Conservation (phyloP, 2,797 vertebrate genomes). For the Sus cebifrons region DNA sequence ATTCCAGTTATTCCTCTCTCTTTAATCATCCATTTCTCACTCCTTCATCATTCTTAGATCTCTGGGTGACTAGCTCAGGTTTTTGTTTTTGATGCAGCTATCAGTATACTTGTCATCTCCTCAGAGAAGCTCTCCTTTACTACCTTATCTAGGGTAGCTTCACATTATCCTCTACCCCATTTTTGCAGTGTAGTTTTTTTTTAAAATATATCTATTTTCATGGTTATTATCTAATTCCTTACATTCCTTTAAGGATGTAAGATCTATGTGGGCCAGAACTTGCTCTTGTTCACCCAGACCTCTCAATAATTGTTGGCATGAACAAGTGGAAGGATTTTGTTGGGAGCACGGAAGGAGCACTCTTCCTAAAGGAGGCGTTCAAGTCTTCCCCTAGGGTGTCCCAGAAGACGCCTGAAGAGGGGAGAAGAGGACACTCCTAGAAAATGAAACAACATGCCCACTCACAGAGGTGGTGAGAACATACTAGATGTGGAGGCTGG, state of each 20-base stretch:
- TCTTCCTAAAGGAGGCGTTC: background rate
- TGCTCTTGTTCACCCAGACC: background rate
- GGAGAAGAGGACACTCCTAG: background rate
- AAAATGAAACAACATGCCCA: background rate
- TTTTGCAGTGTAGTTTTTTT: background rate
- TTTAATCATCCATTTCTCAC: background rate
- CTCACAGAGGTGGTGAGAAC: background rate
- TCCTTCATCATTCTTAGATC: background rate
- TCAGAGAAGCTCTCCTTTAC: background rate
- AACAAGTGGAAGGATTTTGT: background rate
- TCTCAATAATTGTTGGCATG: background rate
- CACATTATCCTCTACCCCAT: background rate
- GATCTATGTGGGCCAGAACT: background rate
- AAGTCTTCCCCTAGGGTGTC: no score
- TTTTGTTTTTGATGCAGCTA: conserved; percentile 2
- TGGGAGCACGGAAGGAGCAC: background rate
- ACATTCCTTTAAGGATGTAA: background rate
- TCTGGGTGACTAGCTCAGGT: background rate
- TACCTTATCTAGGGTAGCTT: background rate
- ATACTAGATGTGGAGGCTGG: background rate
- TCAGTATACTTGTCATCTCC: background rate
- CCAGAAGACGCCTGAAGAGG: background rate
- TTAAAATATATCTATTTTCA: background rate
- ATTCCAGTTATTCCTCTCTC: background rate
- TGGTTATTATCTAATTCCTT: background rate